phyloP scores from a whole-genome alignment of 1,140 invertebrate genomes.

The Periplaneta americana region DNA sequence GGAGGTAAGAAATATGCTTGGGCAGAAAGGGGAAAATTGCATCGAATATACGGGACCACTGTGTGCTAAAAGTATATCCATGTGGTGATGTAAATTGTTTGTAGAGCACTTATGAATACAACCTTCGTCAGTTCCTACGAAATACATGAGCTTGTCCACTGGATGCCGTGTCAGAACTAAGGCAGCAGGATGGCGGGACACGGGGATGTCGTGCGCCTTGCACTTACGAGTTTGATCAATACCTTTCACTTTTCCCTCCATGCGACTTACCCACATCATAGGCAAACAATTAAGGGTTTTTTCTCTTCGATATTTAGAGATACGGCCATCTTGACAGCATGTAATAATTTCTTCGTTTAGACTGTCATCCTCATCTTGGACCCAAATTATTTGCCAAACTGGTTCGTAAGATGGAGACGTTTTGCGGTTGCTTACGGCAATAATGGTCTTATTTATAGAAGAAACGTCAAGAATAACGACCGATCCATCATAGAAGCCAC shows the following conservation, averaged over 20 bases:
- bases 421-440: slow-evolving; percentile 46
- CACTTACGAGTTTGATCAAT: slow-evolving; percentile 36
- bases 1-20: slow-evolving; percentile 69
- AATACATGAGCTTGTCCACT: slow-evolving; percentile 56
- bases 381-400: slow-evolving; percentile 49
- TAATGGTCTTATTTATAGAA: slow-evolving; percentile 39
- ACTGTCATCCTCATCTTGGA: not conserved
- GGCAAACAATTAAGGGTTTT: slow-evolving; percentile 48
- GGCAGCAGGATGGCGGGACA: slow-evolving; percentile 51
- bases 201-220: slow-evolving; percentile 42
- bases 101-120: slow-evolving; percentile 70
- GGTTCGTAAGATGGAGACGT: slow-evolving; percentile 55
- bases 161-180: slow-evolving; percentile 59
- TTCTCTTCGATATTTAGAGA: slow-evolving; percentile 31
- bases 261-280: slow-evolving; percentile 53
- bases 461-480: slow-evolving; percentile 68
- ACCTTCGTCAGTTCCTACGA: slow-evolving; percentile 79
- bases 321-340: slow-evolving; percentile 49
- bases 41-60: slow-evolving; percentile 71
- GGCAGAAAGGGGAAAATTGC: slow-evolving; percentile 71
- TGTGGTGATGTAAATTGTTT: slow-evolving; percentile 55
- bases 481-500: slow-evolving; percentile 73
- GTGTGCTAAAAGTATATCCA: slow-evolving; percentile 69
- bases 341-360: slow-evolving; percentile 37
- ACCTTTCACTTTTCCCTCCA: slow-evolving; percentile 52